phyloP scores from a whole-genome alignment of 2,888 invertebrate genomes.

The Schizotus pectinicornis region DNA sequence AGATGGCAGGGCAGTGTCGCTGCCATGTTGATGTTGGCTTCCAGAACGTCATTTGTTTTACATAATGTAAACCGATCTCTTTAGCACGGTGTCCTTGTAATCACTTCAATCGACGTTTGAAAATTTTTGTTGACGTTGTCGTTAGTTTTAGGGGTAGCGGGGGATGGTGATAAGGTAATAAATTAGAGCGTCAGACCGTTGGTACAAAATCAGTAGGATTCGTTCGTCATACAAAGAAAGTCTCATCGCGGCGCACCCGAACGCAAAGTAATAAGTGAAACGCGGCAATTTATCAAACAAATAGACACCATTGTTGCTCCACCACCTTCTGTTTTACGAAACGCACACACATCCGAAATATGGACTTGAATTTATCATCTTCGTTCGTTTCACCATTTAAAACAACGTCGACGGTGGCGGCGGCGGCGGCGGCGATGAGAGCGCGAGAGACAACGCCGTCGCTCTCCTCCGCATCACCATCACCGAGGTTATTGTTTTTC shows the following conservation, averaged over 20 bases:
- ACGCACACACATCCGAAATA: constrained; percentile 52
- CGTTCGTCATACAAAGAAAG: constrained; percentile 27
- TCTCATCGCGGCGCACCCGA: constrained; percentile 14
- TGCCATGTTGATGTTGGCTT: too few species aligned
- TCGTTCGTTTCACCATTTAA: constrained; percentile 52
- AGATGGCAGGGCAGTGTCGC: too few species aligned
- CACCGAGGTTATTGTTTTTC: constrained; percentile 52
- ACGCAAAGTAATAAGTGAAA: constrained; percentile 54
- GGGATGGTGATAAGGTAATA: constrained; percentile 14
- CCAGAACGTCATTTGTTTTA: too few species aligned
- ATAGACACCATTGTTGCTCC: constrained; percentile 57
- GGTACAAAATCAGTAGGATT: constrained; percentile 21
- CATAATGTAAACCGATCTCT: too few species aligned
- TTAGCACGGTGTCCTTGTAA: too few species aligned
- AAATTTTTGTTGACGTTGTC: too few species aligned
- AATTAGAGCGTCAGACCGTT: constrained; percentile 27
- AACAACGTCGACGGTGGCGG: constrained; percentile 42
- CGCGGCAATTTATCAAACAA: constrained; percentile 59
- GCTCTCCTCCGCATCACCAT: background rate
- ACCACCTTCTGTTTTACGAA: constrained; percentile 50
- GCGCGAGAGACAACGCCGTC: background rate
- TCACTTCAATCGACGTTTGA: too few species aligned
- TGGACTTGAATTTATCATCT: constrained; percentile 57
- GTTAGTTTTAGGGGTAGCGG: too few species aligned
- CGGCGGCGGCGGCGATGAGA: background rate